A percentile compares a stretch with the other conserved stretches of the same genome.
phyloP scores from a whole-genome alignment of 2,797 vertebrate species.

The Falco concolor region DNA sequence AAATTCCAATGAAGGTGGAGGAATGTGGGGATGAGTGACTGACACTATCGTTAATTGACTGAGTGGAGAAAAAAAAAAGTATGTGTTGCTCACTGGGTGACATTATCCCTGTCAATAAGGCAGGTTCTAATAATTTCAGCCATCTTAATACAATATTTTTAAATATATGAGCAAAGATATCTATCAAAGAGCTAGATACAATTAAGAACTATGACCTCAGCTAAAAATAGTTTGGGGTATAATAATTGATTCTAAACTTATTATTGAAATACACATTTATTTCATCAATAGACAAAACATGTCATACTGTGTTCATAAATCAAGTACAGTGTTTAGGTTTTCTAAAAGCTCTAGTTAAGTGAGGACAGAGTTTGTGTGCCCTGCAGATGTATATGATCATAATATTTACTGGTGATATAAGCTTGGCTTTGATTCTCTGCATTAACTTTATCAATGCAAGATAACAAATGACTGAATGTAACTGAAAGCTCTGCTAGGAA shows the following conservation, averaged over 20 bases:
- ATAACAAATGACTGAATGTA: slow-evolving; percentile 38
- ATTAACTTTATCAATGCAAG: slow-evolving; percentile 63
- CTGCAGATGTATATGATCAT: slow-evolving; percentile 60
- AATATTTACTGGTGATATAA: slow-evolving; percentile 65
- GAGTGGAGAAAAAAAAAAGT: background rate
- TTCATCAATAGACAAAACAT: slow-evolving; percentile 52
- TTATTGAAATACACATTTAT: background rate
- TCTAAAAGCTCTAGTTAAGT: slow-evolving; percentile 50
- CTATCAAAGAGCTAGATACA: background rate
- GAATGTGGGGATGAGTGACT: background rate
- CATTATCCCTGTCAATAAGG: background rate
- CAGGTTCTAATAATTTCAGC: background rate
- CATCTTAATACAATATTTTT: background rate
- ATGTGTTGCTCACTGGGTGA: background rate
- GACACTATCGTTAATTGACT: background rate
- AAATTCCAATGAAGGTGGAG: background rate
- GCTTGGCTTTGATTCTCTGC: slow-evolving; percentile 59
- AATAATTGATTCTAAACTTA: background rate
- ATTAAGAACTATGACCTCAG: background rate
- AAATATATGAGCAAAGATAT: background rate
- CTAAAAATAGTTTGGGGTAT: background rate
- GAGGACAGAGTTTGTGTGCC: slow-evolving; percentile 33
- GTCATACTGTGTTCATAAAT: slow-evolving; percentile 43
- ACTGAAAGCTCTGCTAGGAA: background rate
- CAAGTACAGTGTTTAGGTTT: slow-evolving; percentile 53